phyloP scores from a whole-genome alignment of 2,113 vertebrate species.

The Spea bombifrons region DNA sequence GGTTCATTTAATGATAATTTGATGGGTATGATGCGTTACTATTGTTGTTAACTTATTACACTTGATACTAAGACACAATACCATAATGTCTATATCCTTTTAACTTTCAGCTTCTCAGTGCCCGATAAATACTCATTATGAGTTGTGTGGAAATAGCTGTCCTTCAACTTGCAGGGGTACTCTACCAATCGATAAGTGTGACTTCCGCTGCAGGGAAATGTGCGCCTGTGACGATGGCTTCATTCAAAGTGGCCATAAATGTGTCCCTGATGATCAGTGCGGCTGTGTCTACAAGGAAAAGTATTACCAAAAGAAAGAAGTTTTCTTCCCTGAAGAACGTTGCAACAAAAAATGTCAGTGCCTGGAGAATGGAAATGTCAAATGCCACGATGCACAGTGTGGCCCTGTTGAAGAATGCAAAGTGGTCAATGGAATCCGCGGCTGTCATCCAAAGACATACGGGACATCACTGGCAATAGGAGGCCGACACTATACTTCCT shows the following conservation, averaged over 20 bases:
- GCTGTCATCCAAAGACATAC: constrained; percentile 52
- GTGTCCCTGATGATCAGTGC: constrained; percentile 60
- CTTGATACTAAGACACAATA: too few species aligned
- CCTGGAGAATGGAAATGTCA: not conserved
- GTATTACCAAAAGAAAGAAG: constrained; percentile 54
- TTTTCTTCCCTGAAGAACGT: constrained; percentile 54
- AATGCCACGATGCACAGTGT: constrained; percentile 55
- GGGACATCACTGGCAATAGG: constrained; percentile 56
- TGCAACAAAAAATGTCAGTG: constrained; percentile 71
- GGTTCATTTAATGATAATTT: too few species aligned
- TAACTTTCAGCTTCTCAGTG: constrained; percentile 24
- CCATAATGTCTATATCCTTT: too few species aligned
- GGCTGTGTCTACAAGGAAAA: constrained; percentile 62
- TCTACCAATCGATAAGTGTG: not conserved
- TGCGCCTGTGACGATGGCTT: constrained; percentile 51
- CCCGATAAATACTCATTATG: constrained; percentile 47
- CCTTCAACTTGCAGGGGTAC: constrained; percentile 31
- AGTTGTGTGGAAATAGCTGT: constrained; percentile 36
- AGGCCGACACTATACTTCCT: constrained; percentile 66
- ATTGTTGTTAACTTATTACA: too few species aligned
- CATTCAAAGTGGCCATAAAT: constrained; percentile 56
- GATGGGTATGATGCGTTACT: too few species aligned
- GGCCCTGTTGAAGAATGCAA: constrained; percentile 57
- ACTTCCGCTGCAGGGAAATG: constrained; percentile 20
- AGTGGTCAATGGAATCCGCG: constrained; percentile 47